Base-by-base conservation (phyloP, 2,888 invertebrate species). In the Leptura quadrifasciata region DNA sequence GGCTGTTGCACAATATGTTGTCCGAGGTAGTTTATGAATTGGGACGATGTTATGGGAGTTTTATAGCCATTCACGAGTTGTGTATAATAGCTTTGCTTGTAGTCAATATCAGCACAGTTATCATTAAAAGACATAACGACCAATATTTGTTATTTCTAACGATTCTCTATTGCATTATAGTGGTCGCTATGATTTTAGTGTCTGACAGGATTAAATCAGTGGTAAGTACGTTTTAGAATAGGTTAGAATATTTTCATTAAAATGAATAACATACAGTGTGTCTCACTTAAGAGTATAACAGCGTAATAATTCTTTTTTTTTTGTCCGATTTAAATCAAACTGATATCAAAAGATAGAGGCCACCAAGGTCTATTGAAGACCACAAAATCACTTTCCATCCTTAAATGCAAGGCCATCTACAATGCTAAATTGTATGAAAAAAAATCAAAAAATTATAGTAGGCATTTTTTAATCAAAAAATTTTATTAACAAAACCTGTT, bases 61-160 rank as follows among this genome's bases (percentile, higher is more conserved):
- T 81, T 21, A 70, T 84, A 77, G 84, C 84, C n/a, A 64, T 82
- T 4, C 82, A 84, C 75, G 82, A 84, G 64, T 61, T 83, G 0
- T 81, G 72, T 58, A 67, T 80, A 8, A 83, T 81, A 21, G 61
- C 72, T 9, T 80, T 83, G 77, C 76, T 82, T 20, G 81, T 84
- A 18, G 55, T 80, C 1, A 84, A 82, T 68, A 63, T 83, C n/a
- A 79, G 78, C 20, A 76, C 77, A 9, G 72, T 77, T 58, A 77
- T 82, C n/a, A 73, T 74, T 27, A 64, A 68, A 1, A 52, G 20
- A 10, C 35, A 64, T 1, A 47, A 75, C n/a, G 77, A 80, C n/a
- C 8, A 20, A n/a, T 64, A 78, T 78, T 70, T 84, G n/a, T 54
- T 83, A n/a, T 5, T 75, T 60, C 58, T 82, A 24, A 82, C 81